These are phyloP conservation scores for Corapipo altera DNA, from an alignment of 2,113 vertebrate species.

Conservation along the genomic window DNA sequence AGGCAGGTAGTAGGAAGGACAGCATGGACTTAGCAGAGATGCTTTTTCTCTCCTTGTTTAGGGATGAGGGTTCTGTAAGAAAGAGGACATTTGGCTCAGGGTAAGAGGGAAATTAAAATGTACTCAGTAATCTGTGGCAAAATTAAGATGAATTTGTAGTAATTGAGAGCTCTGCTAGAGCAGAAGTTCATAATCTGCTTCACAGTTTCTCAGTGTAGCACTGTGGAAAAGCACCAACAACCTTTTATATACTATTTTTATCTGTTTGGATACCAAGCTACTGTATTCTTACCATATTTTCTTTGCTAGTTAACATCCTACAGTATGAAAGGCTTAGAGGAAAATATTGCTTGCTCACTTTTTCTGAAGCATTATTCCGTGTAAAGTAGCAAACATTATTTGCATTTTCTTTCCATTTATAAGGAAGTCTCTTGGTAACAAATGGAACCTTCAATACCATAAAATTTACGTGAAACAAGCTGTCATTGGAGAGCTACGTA, in stretches of 20 bases:
- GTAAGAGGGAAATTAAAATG: not conserved
- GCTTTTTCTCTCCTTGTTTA: not conserved
- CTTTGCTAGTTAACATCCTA: not conserved
- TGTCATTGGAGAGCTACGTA: constrained; percentile 32
- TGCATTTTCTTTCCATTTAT: constrained; percentile 50
- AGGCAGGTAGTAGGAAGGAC: not conserved
- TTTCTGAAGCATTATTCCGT: not conserved
- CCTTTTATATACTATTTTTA: not conserved
- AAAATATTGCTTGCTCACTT: not conserved
- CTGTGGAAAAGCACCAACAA: not conserved
- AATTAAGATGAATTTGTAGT: not conserved
- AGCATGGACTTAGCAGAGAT: not conserved
- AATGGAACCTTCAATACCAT: constrained; percentile 47
- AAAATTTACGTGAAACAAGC: constrained; percentile 59
- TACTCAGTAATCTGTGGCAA: not conserved
- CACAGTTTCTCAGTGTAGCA: not conserved
- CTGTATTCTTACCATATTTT: not conserved
- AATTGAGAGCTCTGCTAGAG: not conserved
- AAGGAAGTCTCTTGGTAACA: constrained; percentile 26
- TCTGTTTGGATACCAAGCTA: not conserved
- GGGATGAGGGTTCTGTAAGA: not conserved
- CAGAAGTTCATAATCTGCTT: not conserved
- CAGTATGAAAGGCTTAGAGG: not conserved
- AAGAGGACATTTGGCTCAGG: not conserved
- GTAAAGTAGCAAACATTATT: constrained; percentile 23